phyloP scores from a whole-genome alignment of 2,797 vertebrate genomes.

The Thunnus albacares region DNA sequence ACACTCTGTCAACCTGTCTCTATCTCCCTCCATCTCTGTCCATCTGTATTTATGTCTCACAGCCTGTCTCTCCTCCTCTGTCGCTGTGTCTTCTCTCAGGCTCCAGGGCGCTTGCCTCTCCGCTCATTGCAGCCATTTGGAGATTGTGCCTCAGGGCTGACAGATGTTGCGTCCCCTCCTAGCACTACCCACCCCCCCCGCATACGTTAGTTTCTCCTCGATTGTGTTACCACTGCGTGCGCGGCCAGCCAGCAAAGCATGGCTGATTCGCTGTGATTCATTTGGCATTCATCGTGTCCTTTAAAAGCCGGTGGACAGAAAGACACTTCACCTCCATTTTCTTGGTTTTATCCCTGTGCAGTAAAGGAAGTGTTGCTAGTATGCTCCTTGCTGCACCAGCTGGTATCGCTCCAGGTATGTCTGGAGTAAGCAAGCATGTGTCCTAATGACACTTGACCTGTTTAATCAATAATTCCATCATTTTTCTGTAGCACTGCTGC shows the following conservation, averaged over 20 bases:
- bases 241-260: slow-evolving; percentile 41
- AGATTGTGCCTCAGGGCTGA: slow-evolving; percentile 80
- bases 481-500: slow-evolving; percentile 2
- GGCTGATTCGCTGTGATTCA: slow-evolving; percentile 65
- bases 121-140: slow-evolving; percentile 73
- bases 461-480: slow-evolving; percentile 32
- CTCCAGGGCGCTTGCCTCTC: slow-evolving; percentile 37
- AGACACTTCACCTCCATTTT: slow-evolving; percentile 17
- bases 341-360: neutral
- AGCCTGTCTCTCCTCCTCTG: slow-evolving; percentile 39
- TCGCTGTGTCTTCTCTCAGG: slow-evolving; percentile 27
- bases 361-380: slow-evolving; percentile 12
- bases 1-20: slow-evolving; percentile 43
- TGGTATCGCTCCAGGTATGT: slow-evolving; percentile 51
- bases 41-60: slow-evolving; percentile 45
- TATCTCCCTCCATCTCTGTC: slow-evolving; percentile 45
- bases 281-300: slow-evolving; percentile 41
- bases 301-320: slow-evolving; percentile 38
- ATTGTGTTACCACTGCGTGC: slow-evolving; percentile 39
- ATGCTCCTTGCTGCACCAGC: slow-evolving; percentile 41
- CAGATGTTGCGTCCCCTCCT: slow-evolving; percentile 80
- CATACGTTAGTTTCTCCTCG: slow-evolving; percentile 52
- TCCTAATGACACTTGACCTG: slow-evolving; percentile 30
- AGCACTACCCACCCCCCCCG: slow-evolving; percentile 4
- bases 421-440: slow-evolving; percentile 41